Evolutionary conservation across 1,140 invertebrate genomes (phyloP).

Genomic region (Meloidogyne hapla): DNA sequence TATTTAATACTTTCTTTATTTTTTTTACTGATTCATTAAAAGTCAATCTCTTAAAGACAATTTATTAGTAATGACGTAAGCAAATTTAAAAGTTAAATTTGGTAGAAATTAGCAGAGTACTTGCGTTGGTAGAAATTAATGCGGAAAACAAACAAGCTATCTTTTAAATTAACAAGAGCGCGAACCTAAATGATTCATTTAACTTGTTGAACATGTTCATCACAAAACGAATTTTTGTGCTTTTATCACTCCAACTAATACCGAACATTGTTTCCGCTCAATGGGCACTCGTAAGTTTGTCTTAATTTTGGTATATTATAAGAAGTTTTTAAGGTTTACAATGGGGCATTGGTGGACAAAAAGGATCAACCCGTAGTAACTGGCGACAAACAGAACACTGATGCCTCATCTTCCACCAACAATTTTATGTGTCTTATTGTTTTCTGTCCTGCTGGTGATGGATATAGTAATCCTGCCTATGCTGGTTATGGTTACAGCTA

Average conservation of each 20-base stretch:
- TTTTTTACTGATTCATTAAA: neutral
- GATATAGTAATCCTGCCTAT: neutral
- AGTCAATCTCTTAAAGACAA: neutral
- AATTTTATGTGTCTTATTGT: neutral
- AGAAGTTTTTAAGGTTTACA: neutral
- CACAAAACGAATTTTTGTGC: neutral
- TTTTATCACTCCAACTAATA: neutral
- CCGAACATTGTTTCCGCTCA: too few relatives aligned
- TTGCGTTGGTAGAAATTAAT: neutral
- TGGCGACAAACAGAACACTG: neutral
- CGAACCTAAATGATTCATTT: neutral
- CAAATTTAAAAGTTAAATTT: slow-evolving; percentile 1
- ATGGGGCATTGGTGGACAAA: neutral
- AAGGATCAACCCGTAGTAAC: neutral
- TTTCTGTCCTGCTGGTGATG: neutral
- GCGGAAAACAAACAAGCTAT: neutral
- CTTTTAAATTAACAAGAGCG: neutral
- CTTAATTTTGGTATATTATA: neutral
- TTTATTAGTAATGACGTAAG: neutral
- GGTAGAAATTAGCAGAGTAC: too few relatives aligned
- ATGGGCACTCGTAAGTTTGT: neutral
- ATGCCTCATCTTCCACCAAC: neutral
- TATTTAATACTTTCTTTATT: neutral
- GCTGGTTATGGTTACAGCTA: neutral
- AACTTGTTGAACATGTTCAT: neutral